Conservation (phyloP, 2,113 vertebrate genomes). For the Hyperopisus bebe region DNA sequence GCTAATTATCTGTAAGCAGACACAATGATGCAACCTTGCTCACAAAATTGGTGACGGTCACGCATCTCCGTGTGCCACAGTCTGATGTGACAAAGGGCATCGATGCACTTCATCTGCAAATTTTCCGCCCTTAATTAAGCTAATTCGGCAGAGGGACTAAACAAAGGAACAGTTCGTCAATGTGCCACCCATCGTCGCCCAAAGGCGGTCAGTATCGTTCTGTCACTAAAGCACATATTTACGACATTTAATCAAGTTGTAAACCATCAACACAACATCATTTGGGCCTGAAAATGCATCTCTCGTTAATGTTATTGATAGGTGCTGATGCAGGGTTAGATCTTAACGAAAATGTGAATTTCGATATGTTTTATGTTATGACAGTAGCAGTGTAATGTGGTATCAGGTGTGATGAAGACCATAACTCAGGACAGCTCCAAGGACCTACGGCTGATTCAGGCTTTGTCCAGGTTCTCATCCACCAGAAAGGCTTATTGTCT, state of each 20-base stretch:
- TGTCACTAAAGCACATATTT: background rate
- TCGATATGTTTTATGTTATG: background rate
- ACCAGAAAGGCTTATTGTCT: background rate
- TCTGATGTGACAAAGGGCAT: slow-evolving; percentile 10
- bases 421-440: background rate
- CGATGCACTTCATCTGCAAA: background rate
- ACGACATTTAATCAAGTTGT: background rate
- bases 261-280: background rate
- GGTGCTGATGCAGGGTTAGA: background rate
- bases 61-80: background rate
- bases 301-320: background rate
- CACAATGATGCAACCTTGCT: slow-evolving; percentile 26
- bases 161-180: background rate
- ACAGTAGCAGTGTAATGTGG: background rate
- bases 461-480: background rate
- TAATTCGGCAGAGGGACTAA: background rate
- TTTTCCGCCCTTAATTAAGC: background rate
- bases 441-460: background rate
- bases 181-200: background rate
- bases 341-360: background rate
- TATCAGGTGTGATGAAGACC: background rate
- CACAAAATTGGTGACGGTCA: slow-evolving; percentile 9
- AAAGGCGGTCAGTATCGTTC: background rate
- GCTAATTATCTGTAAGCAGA: slow-evolving; percentile 28
- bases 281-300: background rate